These are phyloP conservation scores for Drosophila kuntzei DNA, from an alignment of 2,888 invertebrate genomes.

Conservation along the genomic window DNA sequence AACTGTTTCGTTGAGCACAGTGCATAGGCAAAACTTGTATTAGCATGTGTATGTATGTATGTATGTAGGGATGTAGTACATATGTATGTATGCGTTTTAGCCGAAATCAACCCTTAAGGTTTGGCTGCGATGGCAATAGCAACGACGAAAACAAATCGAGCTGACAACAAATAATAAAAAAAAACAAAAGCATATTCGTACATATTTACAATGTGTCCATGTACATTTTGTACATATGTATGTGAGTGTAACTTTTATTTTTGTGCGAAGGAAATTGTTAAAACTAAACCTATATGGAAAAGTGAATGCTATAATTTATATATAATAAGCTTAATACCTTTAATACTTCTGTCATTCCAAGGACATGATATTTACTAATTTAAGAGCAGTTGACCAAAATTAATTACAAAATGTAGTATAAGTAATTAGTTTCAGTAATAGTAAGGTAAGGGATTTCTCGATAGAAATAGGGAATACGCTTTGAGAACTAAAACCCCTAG, in stretches of 20 bases:
- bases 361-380: neutral
- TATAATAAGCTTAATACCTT: no score
- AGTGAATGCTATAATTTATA: no score
- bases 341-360: neutral
- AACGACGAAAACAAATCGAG: conserved; percentile 57
- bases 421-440: no score
- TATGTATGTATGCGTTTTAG: conserved; percentile 7
- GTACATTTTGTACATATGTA: neutral
- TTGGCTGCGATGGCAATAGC: conserved; percentile 61
- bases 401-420: no score
- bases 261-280: neutral
- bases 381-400: no score
- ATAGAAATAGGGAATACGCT: no score
- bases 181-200: conserved; percentile 6
- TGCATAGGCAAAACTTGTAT: neutral
- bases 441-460: no score
- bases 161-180: conserved; percentile 55
- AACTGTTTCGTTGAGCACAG: neutral
- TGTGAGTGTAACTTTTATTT: neutral
- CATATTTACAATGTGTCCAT: neutral
- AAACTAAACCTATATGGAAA: neutral
- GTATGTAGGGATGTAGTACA: neutral
- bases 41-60: neutral
- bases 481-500: no score
- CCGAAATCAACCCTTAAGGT: conserved; percentile 63